Evolutionary conservation across 2,113 vertebrate species (phyloP).

Genomic region (Chroicocephalus ridibundus): DNA sequence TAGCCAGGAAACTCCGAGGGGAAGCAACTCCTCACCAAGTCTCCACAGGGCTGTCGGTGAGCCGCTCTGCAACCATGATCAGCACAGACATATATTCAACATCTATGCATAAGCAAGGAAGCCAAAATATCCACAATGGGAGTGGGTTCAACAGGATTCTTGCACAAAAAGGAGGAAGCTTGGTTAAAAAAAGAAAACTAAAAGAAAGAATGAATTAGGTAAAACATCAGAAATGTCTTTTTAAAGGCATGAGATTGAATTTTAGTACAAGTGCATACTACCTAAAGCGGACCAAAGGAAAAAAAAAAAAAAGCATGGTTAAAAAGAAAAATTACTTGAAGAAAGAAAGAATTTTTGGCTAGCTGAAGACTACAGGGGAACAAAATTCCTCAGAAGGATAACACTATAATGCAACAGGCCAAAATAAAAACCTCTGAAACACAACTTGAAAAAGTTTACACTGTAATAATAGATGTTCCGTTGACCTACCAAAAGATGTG

Average conservation of each 20-base stretch:
- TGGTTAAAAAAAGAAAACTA: background rate
- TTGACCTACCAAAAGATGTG: background rate
- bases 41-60: slow-evolving; percentile 8
- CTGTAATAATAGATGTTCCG: background rate
- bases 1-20: background rate
- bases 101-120: background rate
- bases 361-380: accelerated
- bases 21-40: background rate
- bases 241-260: background rate
- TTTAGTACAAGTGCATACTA: background rate
- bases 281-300: background rate
- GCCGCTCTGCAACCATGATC: background rate
- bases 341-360: background rate
- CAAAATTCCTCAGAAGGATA: background rate
- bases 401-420: background rate
- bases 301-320: background rate
- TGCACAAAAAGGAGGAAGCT: background rate
- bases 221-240: background rate
- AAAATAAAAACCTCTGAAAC: background rate
- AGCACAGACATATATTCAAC: background rate
- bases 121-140: background rate
- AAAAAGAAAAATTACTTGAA: background rate
- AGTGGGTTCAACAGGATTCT: background rate
- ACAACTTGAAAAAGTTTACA: background rate
- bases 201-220: background rate